A percentile compares a stretch with the other conserved stretches of the same genome.
These are phyloP conservation scores for Neopipo cinnamomea DNA, from an alignment of 2,113 vertebrate species.

Conservation along the genomic window DNA sequence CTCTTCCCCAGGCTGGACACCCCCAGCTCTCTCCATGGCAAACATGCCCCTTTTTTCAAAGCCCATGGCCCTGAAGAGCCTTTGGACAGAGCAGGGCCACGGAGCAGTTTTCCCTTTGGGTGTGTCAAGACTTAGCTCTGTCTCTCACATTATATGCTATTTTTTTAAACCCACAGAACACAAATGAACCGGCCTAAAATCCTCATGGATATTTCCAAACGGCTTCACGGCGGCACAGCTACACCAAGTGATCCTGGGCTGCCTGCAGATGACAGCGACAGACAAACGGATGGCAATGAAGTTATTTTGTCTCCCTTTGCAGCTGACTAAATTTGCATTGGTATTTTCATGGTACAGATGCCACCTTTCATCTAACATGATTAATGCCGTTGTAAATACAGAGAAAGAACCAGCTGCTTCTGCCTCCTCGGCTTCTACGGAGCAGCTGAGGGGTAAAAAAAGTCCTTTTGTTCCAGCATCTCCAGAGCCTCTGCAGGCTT, in stretches of 20 bases:
- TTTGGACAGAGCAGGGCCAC: not conserved
- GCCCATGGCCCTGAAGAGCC: not conserved
- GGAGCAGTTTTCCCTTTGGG: not conserved
- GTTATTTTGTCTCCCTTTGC: not conserved
- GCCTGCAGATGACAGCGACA: not conserved
- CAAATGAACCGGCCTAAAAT: not conserved
- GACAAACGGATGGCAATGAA: not conserved
- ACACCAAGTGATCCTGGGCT: not conserved
- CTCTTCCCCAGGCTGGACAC: not conserved
- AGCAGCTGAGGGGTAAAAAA: constrained; percentile 11
- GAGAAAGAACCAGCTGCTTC: constrained; percentile 38
- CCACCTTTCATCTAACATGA: constrained; percentile 34
- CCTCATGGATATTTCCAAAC: rapidly evolving
- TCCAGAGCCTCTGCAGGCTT: not conserved
- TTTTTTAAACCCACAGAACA: not conserved
- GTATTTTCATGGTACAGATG: not conserved
- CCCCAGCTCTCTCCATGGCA: not conserved
- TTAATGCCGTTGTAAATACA: constrained; percentile 17
- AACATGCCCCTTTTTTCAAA: not conserved
- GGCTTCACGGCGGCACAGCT: not conserved
- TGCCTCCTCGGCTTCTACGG: constrained; percentile 1
- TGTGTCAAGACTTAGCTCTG: not conserved
- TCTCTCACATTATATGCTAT: not conserved
- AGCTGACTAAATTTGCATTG: not conserved
- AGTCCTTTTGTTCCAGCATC: constrained; percentile 26